A percentile compares a stretch with the other conserved stretches of the same genome.
Conservation (phyloP, 2,113 vertebrate genomes). For the Litocranius walleri region DNA sequence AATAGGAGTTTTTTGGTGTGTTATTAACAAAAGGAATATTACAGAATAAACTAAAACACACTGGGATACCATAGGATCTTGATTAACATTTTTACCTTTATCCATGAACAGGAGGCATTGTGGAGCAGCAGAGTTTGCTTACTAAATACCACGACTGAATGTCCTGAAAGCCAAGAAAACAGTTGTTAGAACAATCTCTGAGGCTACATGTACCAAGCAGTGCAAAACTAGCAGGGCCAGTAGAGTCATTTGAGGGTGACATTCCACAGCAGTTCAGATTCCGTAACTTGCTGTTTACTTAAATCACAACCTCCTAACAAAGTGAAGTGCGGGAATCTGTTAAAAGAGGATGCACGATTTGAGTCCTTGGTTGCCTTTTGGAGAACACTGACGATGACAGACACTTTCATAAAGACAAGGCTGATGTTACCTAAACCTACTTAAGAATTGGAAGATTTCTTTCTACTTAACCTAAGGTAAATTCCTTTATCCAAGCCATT, state of each 20-base stretch:
- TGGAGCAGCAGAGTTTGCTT: neutral
- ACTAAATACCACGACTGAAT: neutral
- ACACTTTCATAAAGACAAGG: neutral
- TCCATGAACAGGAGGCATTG: neutral
- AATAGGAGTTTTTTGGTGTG: neutral
- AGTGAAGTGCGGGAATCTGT: neutral
- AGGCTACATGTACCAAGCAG: neutral
- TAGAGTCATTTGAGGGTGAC: neutral
- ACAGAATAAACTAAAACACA: neutral
- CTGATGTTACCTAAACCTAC: neutral
- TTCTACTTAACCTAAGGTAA: neutral
- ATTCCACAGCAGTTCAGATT: neutral
- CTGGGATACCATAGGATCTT: neutral
- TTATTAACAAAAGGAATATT: neutral
- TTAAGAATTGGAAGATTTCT: neutral
- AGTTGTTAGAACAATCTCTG: neutral
- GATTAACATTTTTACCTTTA: neutral
- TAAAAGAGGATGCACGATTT: neutral
- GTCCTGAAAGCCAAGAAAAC: neutral
- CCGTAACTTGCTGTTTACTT: neutral
- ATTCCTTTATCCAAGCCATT: neutral
- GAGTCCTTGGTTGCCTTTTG: neutral
- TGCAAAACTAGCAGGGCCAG: neutral
- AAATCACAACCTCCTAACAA: neutral
- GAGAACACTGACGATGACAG: neutral